A percentile compares a stretch with the other conserved stretches of the same genome.
phyloP scores from a whole-genome alignment of 2,797 vertebrate species.

The Aeoliscus strigatus region DNA sequence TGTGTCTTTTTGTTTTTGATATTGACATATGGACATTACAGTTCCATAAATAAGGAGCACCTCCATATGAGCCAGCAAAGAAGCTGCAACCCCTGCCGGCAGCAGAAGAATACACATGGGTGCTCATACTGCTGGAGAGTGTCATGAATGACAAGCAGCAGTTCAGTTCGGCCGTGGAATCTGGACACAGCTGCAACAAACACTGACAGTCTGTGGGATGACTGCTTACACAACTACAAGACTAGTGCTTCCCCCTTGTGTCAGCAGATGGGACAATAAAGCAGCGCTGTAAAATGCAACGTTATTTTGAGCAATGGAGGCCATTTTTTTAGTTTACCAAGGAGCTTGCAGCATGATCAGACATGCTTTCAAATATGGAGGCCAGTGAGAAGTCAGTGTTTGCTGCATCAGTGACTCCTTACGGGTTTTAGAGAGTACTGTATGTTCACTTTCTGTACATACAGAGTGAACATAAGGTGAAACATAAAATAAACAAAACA shows the following conservation, averaged over 20 bases:
- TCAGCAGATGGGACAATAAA: conserved; percentile 18
- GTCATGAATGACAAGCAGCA: conserved; percentile 22
- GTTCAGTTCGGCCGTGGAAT: conserved; percentile 24
- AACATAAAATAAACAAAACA: neutral
- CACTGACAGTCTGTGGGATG: conserved; percentile 8
- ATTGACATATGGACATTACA: too few species aligned
- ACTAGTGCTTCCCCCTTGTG: conserved; percentile 57
- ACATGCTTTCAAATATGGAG: neutral
- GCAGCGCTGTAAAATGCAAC: neutral
- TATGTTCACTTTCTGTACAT: too few species aligned
- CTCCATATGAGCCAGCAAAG: too few species aligned
- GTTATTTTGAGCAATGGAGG: too few species aligned
- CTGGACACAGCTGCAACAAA: conserved; percentile 6
- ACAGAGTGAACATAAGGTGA: too few species aligned
- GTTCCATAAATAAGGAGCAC: too few species aligned
- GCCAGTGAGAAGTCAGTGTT: too few species aligned
- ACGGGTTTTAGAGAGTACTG: neutral
- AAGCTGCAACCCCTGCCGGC: too few species aligned
- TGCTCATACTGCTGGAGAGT: neutral
- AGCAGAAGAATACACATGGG: neutral
- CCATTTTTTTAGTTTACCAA: too few species aligned
- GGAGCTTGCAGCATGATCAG: neutral
- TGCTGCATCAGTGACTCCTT: neutral
- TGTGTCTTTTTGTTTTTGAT: too few species aligned
- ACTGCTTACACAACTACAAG: neutral